Evolutionary conservation across 2,888 invertebrate genomes (phyloP).

Genomic region (Pollenia angustigena): DNA sequence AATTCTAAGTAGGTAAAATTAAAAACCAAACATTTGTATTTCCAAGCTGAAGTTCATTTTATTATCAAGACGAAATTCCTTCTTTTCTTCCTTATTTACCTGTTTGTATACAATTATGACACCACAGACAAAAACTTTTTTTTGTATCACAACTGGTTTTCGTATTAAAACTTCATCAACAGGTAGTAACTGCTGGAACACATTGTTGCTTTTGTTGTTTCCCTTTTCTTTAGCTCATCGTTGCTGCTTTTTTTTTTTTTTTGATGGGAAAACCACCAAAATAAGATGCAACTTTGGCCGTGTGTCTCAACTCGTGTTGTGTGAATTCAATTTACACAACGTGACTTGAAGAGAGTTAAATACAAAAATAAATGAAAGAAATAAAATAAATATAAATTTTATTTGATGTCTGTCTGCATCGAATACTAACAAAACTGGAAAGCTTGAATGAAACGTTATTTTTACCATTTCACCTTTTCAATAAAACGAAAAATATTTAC

Average conservation of each 20-base stretch:
- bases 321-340: conserved; percentile 46
- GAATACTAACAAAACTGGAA: conserved; percentile 3
- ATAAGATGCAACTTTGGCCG: conserved; percentile 10
- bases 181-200: conserved; percentile 21
- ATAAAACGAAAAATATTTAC: background rate
- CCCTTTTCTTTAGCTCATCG: conserved; percentile 22
- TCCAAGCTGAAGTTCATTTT: no score
- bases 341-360: conserved; percentile 12
- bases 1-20: no score
- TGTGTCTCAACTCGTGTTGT: background rate
- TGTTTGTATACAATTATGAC: background rate
- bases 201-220: background rate
- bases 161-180: conserved; percentile 29
- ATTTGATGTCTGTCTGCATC: background rate
- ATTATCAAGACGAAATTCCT: no score
- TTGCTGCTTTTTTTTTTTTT: conserved; percentile 9
- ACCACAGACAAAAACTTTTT: background rate
- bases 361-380: background rate
- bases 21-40: no score
- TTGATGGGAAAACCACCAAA: conserved; percentile 22
- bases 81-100: background rate
- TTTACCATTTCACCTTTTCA: conserved; percentile 36
- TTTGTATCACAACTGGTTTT: conserved; percentile 36
- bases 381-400: conserved; percentile 1
- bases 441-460: conserved; percentile 8